Conservation (phyloP, 2,888 invertebrate species). For the Autographa gamma region DNA sequence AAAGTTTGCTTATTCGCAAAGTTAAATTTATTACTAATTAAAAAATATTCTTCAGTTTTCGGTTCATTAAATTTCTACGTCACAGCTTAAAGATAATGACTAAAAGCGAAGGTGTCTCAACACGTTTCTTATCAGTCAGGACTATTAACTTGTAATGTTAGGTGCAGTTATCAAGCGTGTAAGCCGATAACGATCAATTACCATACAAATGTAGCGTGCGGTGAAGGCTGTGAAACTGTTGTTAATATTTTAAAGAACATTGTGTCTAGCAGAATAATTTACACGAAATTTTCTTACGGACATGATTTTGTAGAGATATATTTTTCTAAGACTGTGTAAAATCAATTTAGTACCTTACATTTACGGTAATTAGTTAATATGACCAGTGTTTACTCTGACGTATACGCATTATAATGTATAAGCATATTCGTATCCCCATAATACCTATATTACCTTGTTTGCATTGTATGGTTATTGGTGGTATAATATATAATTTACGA, state of each 20-base stretch:
- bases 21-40: too few species aligned
- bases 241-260: neutral
- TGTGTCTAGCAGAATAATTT: neutral
- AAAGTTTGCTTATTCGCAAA: too few species aligned
- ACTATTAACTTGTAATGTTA: slow-evolving; percentile 44
- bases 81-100: slow-evolving; percentile 11
- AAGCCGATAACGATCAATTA: slow-evolving; percentile 37
- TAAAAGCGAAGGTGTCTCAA: slow-evolving; percentile 23
- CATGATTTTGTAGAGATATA: neutral
- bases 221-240: neutral
- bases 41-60: too few species aligned
- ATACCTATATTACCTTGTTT: too few species aligned
- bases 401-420: neutral
- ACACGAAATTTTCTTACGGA: neutral
- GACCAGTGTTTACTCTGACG: too few species aligned
- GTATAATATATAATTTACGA: too few species aligned
- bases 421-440: neutral
- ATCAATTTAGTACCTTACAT: neutral
- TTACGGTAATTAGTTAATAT: neutral
- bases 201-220: slow-evolving; percentile 19
- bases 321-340: neutral
- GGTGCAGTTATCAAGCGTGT: slow-evolving; percentile 39
- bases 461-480: too few species aligned
- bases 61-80: neutral
- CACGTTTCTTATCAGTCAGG: slow-evolving; percentile 32